Conservation (phyloP, 2,113 vertebrate species). For the Mustelus asterias region DNA sequence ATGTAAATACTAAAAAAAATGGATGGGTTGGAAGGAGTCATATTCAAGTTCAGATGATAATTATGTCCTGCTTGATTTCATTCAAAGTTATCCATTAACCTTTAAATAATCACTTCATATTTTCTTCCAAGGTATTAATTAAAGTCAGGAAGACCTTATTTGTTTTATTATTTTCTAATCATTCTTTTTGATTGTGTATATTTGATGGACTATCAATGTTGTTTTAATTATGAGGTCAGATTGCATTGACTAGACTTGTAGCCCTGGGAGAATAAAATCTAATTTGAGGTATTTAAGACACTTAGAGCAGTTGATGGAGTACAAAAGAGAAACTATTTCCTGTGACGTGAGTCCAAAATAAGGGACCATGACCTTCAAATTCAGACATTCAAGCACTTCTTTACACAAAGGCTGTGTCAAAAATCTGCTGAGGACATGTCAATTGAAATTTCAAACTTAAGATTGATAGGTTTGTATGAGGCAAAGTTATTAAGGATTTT, state of each 20-base stretch:
- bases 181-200: too few relatives aligned
- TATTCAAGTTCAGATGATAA: not conserved
- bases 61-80: too few relatives aligned
- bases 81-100: not conserved
- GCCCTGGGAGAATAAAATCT: not conserved
- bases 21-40: not conserved
- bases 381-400: not conserved
- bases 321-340: not conserved
- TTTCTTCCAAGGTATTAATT: not conserved
- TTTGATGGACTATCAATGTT: not conserved
- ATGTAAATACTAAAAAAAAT: not conserved
- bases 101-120: not conserved
- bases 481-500: not conserved
- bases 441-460: not conserved
- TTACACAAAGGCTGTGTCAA: not conserved
- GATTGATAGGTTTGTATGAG: not conserved
- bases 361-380: not conserved
- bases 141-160: too few relatives aligned
- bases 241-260: not conserved
- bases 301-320: not conserved
- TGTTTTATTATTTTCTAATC: too few relatives aligned
- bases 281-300: not conserved
- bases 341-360: not conserved
- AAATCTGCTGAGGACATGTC: not conserved
- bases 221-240: not conserved